phyloP scores from a whole-genome alignment of 2,888 invertebrate species.

The Coenonympha arcania region DNA sequence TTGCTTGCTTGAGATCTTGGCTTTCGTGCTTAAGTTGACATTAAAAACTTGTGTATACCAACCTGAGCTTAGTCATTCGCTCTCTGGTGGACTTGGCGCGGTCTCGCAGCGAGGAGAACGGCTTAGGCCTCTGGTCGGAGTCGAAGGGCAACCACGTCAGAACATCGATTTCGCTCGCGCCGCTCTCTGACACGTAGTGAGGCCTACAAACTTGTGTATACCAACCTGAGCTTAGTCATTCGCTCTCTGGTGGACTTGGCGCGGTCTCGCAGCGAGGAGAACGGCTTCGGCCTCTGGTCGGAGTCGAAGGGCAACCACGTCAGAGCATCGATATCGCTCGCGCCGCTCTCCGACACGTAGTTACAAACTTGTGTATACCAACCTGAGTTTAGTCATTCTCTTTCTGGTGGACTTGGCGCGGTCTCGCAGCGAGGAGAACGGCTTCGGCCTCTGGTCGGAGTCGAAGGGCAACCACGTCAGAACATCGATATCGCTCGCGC shows the following conservation, averaged over 20 bases:
- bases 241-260: too few species aligned
- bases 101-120: conserved; percentile 77
- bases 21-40: too few species aligned
- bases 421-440: conserved; percentile 77
- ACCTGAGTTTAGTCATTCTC: conserved; percentile 55
- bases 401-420: conserved; percentile 55
- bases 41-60: conserved; percentile 37
- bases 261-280: too few species aligned
- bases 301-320: too few species aligned
- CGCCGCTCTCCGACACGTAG: too few species aligned
- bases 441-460: conserved; percentile 77
- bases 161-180: conserved; percentile 73
- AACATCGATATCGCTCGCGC: conserved; percentile 73
- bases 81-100: conserved; percentile 55
- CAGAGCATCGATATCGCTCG: too few species aligned
- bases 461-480: conserved; percentile 80
- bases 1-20: too few species aligned
- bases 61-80: conserved; percentile 56
- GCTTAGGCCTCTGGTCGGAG: conserved; percentile 77
- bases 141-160: conserved; percentile 80
- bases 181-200: conserved; percentile 76
- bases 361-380: conserved; percentile 37
- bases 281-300: too few species aligned
- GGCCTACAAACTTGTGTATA: conserved; percentile 67
- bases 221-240: too few species aligned